Percentiles rank a stretch among this genome's conserved stretches.
Conservation (phyloP, 2,113 vertebrate species). For the Tragelaphus scriptus region DNA sequence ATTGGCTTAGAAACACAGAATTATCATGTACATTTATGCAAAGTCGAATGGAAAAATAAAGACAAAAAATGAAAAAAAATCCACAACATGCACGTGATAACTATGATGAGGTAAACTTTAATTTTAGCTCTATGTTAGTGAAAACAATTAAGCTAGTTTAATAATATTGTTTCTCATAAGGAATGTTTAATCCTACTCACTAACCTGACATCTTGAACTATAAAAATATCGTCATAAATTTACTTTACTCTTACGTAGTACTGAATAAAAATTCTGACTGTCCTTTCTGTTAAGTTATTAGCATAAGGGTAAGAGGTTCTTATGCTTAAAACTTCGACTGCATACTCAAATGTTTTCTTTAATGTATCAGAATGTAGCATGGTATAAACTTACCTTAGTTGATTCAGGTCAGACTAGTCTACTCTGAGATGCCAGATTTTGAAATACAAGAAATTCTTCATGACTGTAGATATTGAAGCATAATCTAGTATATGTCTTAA, state of each 20-base stretch:
- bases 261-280: not conserved
- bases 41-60: not conserved
- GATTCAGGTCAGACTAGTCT: not conserved
- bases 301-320: not conserved
- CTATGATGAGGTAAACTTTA: not conserved
- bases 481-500: not conserved
- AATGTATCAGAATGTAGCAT: not conserved
- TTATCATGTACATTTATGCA: too few species aligned
- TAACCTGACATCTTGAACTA: not conserved
- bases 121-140: not conserved
- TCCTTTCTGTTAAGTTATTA: accelerated
- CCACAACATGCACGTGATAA: not conserved
- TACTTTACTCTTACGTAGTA: not conserved
- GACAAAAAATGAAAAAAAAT: not conserved
- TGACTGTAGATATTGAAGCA: not conserved
- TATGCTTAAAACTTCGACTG: not conserved
- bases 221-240: not conserved
- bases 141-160: not conserved
- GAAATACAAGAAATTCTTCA: not conserved
- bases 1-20: not conserved
- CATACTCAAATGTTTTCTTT: not conserved
- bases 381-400: not conserved
- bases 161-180: not conserved
- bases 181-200: not conserved
- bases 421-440: not conserved